Percentiles rank a stretch among this genome's conserved stretches.
phyloP scores from a whole-genome alignment of 2,113 vertebrate genomes.

The Pluvianellus socialis region DNA sequence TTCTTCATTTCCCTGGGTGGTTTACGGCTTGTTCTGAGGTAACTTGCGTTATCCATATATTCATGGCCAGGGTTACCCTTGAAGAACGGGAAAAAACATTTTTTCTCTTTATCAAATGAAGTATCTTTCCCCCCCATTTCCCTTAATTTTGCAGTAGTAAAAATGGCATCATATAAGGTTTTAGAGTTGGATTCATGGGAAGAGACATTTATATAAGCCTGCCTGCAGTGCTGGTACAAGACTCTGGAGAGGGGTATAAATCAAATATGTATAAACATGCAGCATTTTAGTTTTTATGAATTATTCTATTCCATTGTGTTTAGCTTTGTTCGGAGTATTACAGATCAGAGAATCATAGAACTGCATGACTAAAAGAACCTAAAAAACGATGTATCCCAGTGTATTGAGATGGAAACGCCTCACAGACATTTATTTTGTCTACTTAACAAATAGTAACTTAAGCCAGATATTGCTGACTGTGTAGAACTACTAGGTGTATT shows the following conservation, averaged over 20 bases:
- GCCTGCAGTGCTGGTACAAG: not conserved
- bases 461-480: not conserved
- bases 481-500: not conserved
- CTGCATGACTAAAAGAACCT: not conserved
- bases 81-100: not conserved
- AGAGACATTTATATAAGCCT: not conserved
- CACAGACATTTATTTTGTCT: not conserved
- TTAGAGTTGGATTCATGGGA: not conserved
- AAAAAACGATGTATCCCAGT: not conserved
- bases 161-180: not conserved
- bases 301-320: not conserved
- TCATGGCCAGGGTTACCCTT: not conserved
- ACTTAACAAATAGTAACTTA: not conserved
- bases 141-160: not conserved
- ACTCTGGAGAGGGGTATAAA: not conserved
- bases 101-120: not conserved
- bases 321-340: not conserved
- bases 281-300: not conserved
- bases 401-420: not conserved
- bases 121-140: rapidly evolving
- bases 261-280: not conserved
- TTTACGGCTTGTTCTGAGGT: not conserved
- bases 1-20: not conserved
- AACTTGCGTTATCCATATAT: not conserved
- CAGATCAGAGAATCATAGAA: not conserved